These are phyloP conservation scores for Leptobrachium ailaonicum DNA, from an alignment of 2,113 vertebrate genomes.

Conservation along the genomic window DNA sequence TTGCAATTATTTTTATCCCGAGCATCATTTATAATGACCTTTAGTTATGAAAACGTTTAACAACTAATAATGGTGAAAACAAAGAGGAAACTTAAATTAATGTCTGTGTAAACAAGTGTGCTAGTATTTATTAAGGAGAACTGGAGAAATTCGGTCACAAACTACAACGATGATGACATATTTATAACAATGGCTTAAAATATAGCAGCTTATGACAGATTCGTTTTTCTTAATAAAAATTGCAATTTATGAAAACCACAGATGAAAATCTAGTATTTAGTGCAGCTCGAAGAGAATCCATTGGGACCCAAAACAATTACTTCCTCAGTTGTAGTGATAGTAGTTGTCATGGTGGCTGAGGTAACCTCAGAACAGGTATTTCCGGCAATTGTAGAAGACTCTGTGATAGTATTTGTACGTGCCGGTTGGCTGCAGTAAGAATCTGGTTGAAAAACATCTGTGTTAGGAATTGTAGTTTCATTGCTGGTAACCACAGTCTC, in stretches of 20 bases:
- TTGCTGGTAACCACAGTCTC: background rate
- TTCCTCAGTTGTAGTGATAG: conserved; percentile 35
- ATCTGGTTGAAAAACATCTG: background rate
- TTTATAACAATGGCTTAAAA: background rate
- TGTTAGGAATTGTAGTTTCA: conserved; percentile 36
- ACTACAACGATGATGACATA: too few species aligned
- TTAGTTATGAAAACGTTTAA: too few species aligned
- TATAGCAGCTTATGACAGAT: background rate
- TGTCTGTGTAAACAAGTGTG: too few species aligned
- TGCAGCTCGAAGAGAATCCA: conserved; percentile 30
- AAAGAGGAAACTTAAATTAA: too few species aligned
- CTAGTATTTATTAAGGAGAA: too few species aligned
- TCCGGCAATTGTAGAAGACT: conserved; percentile 21
- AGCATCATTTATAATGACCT: too few species aligned
- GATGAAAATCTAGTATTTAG: background rate
- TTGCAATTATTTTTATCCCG: too few species aligned
- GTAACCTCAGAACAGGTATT: conserved; percentile 29
- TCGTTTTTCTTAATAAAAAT: background rate
- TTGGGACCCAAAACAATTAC: conserved; percentile 26
- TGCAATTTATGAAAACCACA: background rate
- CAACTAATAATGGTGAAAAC: too few species aligned
- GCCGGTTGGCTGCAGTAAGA: conserved; percentile 29
- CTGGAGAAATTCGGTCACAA: too few species aligned
- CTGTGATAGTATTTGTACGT: conserved; percentile 15
- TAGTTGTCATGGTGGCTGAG: conserved; percentile 22